Evolutionary conservation across 1,140 invertebrate genomes (phyloP).

Genomic region (Camponotus pennsylvanicus): DNA sequence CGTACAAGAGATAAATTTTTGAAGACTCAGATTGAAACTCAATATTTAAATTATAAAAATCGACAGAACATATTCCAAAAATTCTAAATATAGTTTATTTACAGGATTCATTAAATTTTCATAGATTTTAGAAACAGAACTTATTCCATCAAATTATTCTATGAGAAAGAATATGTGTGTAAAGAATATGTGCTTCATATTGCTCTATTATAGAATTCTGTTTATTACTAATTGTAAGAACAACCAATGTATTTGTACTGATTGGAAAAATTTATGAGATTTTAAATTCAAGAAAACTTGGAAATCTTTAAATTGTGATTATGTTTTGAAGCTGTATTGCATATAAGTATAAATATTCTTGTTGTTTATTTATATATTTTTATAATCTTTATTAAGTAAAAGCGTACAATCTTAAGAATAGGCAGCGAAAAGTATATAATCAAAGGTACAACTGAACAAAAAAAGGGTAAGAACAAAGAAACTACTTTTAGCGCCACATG

Average conservation of each 20-base stretch:
- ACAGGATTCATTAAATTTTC: not conserved
- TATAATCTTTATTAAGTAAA: no score
- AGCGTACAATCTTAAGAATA: no score
- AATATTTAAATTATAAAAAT: slow-evolving; percentile 15
- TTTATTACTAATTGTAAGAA: not conserved
- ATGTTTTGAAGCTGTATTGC: slow-evolving; percentile 3
- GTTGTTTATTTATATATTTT: no score
- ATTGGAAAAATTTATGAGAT: slow-evolving; percentile 4
- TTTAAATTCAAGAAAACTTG: slow-evolving; percentile 6
- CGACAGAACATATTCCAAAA: not conserved
- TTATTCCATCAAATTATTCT: slow-evolving; percentile 9
- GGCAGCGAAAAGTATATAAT: no score
- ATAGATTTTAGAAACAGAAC: slow-evolving; percentile 1
- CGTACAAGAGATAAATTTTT: not conserved
- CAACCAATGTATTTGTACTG: slow-evolving; percentile 5
- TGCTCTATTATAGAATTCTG: not conserved
- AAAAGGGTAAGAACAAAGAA: no score
- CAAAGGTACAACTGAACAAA: no score
- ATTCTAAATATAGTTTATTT: not conserved
- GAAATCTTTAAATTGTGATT: slow-evolving; percentile 18
- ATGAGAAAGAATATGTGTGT: not conserved
- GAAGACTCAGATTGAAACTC: not conserved
- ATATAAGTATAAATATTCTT: not conserved
- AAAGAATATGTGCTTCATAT: slow-evolving; percentile 7
- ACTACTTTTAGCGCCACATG: no score